These are phyloP conservation scores for Oncorhynchus keta DNA, from an alignment of 2,113 vertebrate genomes.

Conservation along the genomic window DNA sequence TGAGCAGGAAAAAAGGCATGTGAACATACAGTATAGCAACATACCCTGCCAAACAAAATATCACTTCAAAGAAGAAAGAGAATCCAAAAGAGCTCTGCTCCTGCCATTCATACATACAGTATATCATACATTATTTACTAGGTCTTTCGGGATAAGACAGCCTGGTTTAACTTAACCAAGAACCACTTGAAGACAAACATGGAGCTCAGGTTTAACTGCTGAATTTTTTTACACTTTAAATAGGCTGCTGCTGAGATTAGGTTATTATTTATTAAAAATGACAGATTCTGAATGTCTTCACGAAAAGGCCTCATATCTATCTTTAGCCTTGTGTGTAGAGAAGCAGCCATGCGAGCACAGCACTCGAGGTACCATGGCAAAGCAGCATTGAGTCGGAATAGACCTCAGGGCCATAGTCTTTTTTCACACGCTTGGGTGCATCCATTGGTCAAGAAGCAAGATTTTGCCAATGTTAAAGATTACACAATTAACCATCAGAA, in stretches of 20 bases:
- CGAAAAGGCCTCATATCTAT: constrained; percentile 32
- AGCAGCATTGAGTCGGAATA: neutral
- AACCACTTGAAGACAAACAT: neutral
- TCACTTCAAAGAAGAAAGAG: neutral
- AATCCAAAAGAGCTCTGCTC: constrained; percentile 24
- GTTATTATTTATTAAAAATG: constrained; percentile 54
- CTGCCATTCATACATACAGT: constrained; percentile 30
- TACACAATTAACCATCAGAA: neutral
- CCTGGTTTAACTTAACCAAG: constrained; percentile 1
- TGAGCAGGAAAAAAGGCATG: no score
- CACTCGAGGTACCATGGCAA: neutral
- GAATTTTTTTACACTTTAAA: constrained; percentile 18
- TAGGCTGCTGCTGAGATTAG: constrained; percentile 31
- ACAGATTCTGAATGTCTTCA: constrained; percentile 33
- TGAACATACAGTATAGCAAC: no score
- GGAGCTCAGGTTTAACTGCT: constrained; percentile 13
- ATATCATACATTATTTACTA: constrained; percentile 45
- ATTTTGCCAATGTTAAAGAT: neutral
- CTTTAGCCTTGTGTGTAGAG: constrained; percentile 23
- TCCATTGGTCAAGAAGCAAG: neutral
- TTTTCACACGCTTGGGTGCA: neutral
- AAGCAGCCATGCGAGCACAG: neutral
- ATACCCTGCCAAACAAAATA: no score
- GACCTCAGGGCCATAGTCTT: neutral
- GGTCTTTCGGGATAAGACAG: constrained; percentile 28